Percentiles rank a stretch among this genome's conserved stretches.
phyloP scores from a whole-genome alignment of 2,888 invertebrate species.

The Drosophila kambysellisi region DNA sequence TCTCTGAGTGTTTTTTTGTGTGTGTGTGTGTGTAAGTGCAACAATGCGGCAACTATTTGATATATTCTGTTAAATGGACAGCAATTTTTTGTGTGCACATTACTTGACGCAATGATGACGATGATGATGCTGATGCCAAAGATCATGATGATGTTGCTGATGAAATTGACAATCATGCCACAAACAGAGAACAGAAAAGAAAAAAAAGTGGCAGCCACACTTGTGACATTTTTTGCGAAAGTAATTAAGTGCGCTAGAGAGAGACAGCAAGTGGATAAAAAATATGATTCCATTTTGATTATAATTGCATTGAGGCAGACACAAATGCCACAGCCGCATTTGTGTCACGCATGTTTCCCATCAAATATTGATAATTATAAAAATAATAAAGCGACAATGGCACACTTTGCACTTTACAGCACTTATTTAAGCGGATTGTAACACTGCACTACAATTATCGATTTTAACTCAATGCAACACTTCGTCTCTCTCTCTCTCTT shows the following conservation, averaged over 20 bases:
- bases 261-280: slow-evolving; percentile 2
- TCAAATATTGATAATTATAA: neutral
- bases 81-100: slow-evolving; percentile 51
- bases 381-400: neutral
- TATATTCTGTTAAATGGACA: slow-evolving; percentile 53
- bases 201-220: slow-evolving; percentile 28
- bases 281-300: slow-evolving; percentile 45
- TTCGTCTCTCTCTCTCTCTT: neutral
- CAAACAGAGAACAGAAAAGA: neutral
- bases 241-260: slow-evolving; percentile 56
- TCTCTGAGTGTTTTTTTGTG: neutral
- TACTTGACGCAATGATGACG: slow-evolving; percentile 31
- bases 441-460: neutral
- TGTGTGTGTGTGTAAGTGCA: slow-evolving; percentile 40
- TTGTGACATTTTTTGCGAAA: slow-evolving; percentile 51
- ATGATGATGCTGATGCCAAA: slow-evolving; percentile 14
- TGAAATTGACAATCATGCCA: slow-evolving; percentile 24
- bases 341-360: neutral
- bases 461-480: neutral
- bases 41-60: slow-evolving; percentile 61
- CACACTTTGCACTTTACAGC: neutral
- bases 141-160: slow-evolving; percentile 9
- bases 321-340: neutral
- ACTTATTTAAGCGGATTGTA: slow-evolving; percentile 13
- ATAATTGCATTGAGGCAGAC: slow-evolving; percentile 34